phyloP scores from a whole-genome alignment of 2,797 vertebrate genomes.

The Sebastes diploproa region DNA sequence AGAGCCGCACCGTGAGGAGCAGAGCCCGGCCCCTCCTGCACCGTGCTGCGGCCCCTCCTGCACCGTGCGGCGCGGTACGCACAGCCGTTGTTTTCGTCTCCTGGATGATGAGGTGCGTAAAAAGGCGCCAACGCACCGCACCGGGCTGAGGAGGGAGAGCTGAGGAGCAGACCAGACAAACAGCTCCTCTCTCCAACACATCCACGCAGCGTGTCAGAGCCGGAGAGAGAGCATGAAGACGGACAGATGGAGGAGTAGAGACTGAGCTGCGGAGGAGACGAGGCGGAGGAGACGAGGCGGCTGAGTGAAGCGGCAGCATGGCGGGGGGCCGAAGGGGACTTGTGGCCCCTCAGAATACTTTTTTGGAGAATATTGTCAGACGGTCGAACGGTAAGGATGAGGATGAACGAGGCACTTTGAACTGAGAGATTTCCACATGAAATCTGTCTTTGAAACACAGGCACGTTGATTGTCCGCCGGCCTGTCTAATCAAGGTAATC shows the following conservation, averaged over 20 bases:
- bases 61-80: conserved; percentile 12
- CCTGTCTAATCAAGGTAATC: background rate
- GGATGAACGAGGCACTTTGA: background rate
- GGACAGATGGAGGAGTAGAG: conserved; percentile 34
- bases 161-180: conserved; percentile 38
- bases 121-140: conserved; percentile 66
- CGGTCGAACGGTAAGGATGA: conserved; percentile 92
- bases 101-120: conserved; percentile 65
- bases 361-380: conserved; percentile 97
- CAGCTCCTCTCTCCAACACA: conserved; percentile 10
- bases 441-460: background rate
- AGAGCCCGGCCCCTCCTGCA: conserved; percentile 47
- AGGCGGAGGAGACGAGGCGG: conserved; percentile 51
- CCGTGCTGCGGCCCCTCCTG: conserved; percentile 52
- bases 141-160: conserved; percentile 34
- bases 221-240: conserved; percentile 66
- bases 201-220: conserved; percentile 29
- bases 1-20: background rate
- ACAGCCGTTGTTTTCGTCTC: conserved; percentile 59
- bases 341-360: conserved; percentile 98
- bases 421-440: background rate
- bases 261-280: conserved; percentile 52
- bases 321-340: conserved; percentile 95
- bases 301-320: conserved; percentile 86
- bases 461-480: background rate